Conservation (phyloP, 2,113 vertebrate genomes). For the Accipiter virgatus region DNA sequence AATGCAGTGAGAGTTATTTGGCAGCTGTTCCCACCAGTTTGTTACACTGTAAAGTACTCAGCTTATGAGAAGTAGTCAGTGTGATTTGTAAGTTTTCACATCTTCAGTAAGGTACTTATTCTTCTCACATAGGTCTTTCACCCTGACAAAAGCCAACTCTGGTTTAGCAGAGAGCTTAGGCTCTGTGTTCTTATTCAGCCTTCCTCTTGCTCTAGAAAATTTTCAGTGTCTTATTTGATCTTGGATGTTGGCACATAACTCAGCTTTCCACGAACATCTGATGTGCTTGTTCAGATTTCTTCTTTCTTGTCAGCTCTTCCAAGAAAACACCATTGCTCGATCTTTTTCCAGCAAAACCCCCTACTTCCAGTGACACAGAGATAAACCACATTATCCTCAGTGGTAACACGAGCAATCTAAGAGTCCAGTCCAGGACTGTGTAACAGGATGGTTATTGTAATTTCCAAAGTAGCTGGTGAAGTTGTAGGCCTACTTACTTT, state of each 20-base stretch:
- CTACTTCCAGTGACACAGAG: background rate
- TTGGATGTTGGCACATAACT: background rate
- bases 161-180: background rate
- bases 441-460: no score
- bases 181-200: background rate
- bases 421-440: background rate
- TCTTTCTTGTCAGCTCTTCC: background rate
- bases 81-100: background rate
- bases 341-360: background rate
- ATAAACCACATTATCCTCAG: background rate
- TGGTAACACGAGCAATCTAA: background rate
- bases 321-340: background rate
- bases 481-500: background rate
- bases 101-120: background rate
- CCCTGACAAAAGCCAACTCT: background rate
- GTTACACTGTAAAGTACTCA: background rate
- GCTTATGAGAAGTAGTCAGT: background rate
- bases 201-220: background rate
- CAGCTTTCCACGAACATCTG: background rate
- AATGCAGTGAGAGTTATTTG: background rate
- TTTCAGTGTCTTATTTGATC: background rate
- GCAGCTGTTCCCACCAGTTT: background rate
- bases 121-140: background rate
- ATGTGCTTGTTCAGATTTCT: background rate
- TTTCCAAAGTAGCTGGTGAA: background rate